Base-by-base conservation (phyloP, 2,888 invertebrate genomes). In the Leptinotarsa rubiginosa region DNA sequence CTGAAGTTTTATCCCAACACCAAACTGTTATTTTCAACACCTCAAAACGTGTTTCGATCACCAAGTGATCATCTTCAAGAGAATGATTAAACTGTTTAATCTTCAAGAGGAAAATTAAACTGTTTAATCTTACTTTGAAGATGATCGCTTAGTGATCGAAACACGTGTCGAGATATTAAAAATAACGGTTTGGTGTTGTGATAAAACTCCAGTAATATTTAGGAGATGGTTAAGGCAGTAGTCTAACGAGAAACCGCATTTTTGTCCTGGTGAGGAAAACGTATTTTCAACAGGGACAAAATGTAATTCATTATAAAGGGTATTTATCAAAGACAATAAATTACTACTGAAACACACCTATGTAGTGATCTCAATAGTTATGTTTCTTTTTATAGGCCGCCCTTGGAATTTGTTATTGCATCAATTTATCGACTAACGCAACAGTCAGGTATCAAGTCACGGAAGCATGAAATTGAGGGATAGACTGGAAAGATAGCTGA, bases 361-460 rank as follows among this genome's bases (percentile, higher is more conserved):
- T 15, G 56, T 15, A 15, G 16, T 25, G 22, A 56, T 56, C 22
- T 56, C 22, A 22, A 25, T 13, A 22, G 22, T 56, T 56, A 22
- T 56, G 56, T 20, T 13, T 25, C 56, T 56, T 56, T 56, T 56
- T 56, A 56, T 56, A 56, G 56, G 20, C 12, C 56, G 56, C 15
- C 22, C 56, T 56, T 56, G 12, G 4, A 22, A 22, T 15, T 56
- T 22, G 20, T 56, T 22, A 50, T 50, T 50, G 50, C 4, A 22
- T 56, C 56, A 20, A 56, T 4, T 56, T 18, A 22, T 56, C 4
- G 20, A 20, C 20, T 3, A 22, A 25, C 22, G 22, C 56, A 20
- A 22, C 22, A 20, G 22, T 22, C 25, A 56, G 56, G 22, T 25
- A 56, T 56, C 22, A 13, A 56, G 56, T 22, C 56, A 22, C 56